Percentiles rank a stretch among this genome's conserved stretches.
phyloP scores from a whole-genome alignment of 53 echinoderm and acorn worm genomes.

The Temnopleurus reevesii region DNA sequence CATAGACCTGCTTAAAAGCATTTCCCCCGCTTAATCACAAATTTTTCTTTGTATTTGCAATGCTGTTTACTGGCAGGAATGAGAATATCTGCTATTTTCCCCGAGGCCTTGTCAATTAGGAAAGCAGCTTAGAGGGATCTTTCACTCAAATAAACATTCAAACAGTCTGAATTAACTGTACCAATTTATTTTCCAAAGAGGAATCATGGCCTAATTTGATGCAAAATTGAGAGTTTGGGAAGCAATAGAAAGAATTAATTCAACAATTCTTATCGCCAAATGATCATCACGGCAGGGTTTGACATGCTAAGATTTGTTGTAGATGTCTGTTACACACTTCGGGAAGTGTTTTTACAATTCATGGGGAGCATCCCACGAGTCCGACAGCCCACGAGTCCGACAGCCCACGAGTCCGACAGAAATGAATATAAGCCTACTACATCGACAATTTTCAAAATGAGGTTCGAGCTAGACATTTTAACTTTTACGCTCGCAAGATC shows the following conservation, averaged over 20 bases:
- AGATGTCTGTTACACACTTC: slow-evolving; percentile 1
- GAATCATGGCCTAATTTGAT: slow-evolving; percentile 24
- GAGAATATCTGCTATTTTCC: not conserved
- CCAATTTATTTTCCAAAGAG: not conserved
- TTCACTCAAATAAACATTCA: not conserved
- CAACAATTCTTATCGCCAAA: not conserved
- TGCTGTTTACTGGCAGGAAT: not conserved
- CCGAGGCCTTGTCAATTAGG: not conserved
- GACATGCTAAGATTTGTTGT: not conserved
- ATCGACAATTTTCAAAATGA: no score
- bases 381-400: no score
- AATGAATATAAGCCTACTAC: no score
- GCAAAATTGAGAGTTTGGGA: slow-evolving; percentile 21
- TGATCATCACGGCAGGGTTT: not conserved
- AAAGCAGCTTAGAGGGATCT: not conserved
- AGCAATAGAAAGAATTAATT: slow-evolving; percentile 15
- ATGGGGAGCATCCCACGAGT: no score
- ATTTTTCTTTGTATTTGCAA: not conserved
- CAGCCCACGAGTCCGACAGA: no score
- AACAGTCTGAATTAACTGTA: not conserved
- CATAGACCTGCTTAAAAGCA: not conserved
- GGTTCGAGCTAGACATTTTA: no score
- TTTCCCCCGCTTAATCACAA: not conserved
- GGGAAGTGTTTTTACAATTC: no score
- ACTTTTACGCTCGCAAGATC: no score